Conservation (phyloP, 2,888 invertebrate species). For the Malacosoma neustria region DNA sequence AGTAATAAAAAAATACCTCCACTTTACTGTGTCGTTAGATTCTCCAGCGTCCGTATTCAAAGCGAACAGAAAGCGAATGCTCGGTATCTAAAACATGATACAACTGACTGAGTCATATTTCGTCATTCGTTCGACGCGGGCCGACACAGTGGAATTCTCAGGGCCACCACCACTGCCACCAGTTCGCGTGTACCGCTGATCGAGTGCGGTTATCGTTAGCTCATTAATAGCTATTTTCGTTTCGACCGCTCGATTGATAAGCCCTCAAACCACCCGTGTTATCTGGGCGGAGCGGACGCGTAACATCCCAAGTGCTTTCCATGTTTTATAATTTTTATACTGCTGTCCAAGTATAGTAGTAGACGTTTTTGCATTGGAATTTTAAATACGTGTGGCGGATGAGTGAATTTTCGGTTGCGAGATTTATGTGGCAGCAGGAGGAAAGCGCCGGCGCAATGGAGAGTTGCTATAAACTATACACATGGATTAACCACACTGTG, state of each 20-base stretch:
- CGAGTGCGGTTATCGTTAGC: conserved; percentile 44
- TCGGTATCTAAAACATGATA: conserved; percentile 34
- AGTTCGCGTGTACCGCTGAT: conserved; percentile 59
- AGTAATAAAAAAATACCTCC: too few species aligned
- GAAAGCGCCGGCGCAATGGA: conserved; percentile 53
- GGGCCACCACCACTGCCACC: conserved; percentile 41
- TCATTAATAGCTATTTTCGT: conserved; percentile 40
- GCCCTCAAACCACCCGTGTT: conserved; percentile 33
- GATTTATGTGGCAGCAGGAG: conserved; percentile 51
- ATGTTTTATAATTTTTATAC: too few species aligned
- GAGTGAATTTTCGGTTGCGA: conserved; percentile 57
- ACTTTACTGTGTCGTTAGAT: neutral
- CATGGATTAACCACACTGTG: conserved; percentile 63
- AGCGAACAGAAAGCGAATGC: conserved; percentile 31
- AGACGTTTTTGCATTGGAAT: conserved; percentile 25
- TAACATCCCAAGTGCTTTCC: conserved; percentile 13
- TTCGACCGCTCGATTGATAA: conserved; percentile 35
- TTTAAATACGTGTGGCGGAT: conserved; percentile 52
- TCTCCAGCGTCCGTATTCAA: conserved; percentile 21
- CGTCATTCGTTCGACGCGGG: conserved; percentile 33
- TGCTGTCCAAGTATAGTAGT: neutral
- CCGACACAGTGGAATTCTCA: conserved; percentile 37
- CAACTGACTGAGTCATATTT: conserved; percentile 65
- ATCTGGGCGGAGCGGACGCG: conserved; percentile 28
- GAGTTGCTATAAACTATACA: conserved; percentile 61